Conservation (phyloP, 2,113 vertebrate species). For the Pedionomus torquatus region DNA sequence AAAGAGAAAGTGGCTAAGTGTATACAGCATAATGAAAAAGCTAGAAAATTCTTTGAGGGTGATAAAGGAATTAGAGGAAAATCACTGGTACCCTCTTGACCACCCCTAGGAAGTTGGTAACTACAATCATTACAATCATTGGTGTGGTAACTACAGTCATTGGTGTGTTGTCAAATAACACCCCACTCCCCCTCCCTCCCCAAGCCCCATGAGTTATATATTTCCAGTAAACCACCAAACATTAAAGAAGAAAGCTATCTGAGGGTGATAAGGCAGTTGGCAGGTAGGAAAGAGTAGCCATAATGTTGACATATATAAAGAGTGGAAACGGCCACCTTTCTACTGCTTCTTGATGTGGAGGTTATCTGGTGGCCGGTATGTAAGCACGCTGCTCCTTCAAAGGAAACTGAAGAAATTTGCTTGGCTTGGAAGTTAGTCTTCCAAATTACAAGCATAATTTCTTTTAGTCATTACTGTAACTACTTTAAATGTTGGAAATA, state of each 20-base stretch:
- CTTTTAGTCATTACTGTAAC: not conserved
- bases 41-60: not conserved
- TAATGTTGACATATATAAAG: not conserved
- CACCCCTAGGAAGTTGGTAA: not conserved
- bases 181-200: not conserved
- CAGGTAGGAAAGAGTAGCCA: not conserved
- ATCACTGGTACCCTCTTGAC: not conserved
- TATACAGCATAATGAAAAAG: not conserved
- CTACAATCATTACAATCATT: not conserved
- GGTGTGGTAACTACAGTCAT: not conserved
- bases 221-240: not conserved
- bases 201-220: not conserved
- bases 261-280: not conserved
- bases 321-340: not conserved
- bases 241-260: not conserved
- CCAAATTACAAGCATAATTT: not conserved
- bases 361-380: not conserved
- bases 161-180: not conserved
- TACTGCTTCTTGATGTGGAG: not conserved
- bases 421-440: not conserved
- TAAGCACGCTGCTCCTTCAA: not conserved
- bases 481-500: not conserved
- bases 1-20: not conserved
- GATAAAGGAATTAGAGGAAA: not conserved
- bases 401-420: not conserved